Evolutionary conservation across 2,888 invertebrate genomes (phyloP).

Genomic region (Apomyelois bistriatella): DNA sequence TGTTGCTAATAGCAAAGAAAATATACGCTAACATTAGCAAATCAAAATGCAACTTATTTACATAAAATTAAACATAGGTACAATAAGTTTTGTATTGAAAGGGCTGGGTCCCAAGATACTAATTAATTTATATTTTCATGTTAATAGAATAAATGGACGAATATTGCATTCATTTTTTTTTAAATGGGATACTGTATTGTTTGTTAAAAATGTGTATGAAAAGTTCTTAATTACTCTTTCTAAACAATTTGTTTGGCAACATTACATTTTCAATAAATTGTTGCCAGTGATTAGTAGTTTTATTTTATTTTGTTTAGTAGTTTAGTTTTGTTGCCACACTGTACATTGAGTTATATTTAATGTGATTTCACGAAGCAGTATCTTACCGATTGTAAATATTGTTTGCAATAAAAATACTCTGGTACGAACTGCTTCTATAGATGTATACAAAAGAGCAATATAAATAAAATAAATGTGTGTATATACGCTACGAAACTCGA

Average conservation of each 20-base stretch:
- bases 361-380: neutral
- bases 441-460: neutral
- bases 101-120: slow-evolving; percentile 12
- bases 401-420: neutral
- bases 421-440: neutral
- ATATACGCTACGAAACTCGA: neutral
- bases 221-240: too few relatives aligned
- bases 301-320: too few relatives aligned
- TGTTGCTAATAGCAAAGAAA: slow-evolving; percentile 7
- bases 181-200: too few relatives aligned
- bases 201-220: too few relatives aligned
- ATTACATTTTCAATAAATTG: too few relatives aligned
- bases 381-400: slow-evolving; percentile 12
- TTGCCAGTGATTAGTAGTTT: too few relatives aligned
- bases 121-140: slow-evolving; percentile 2
- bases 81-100: neutral
- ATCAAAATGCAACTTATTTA: slow-evolving; percentile 3
- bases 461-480: neutral
- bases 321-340: too few relatives aligned
- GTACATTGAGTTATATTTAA: too few relatives aligned
- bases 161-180: too few relatives aligned
- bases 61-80: neutral
- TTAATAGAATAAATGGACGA: neutral
- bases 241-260: too few relatives aligned
- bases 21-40: slow-evolving; percentile 2